These are phyloP conservation scores for Euleptes europaea DNA, from an alignment of 2,113 vertebrate species.

Conservation along the genomic window DNA sequence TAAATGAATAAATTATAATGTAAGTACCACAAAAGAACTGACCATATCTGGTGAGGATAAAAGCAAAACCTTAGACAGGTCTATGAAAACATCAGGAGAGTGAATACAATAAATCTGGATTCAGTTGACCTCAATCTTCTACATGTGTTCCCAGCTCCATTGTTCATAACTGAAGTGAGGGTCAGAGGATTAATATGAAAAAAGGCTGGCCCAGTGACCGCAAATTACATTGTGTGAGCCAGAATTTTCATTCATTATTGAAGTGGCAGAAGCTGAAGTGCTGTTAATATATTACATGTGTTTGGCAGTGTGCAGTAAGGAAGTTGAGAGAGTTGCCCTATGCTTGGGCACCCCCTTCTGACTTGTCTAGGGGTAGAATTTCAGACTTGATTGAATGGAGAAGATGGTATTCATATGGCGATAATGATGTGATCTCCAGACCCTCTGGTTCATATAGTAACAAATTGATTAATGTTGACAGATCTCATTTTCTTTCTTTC, in stretches of 20 bases:
- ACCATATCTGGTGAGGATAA: not conserved
- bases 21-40: not conserved
- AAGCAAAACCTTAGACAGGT: not conserved
- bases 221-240: constrained; percentile 42
- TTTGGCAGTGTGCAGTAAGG: not conserved
- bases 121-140: constrained; percentile 33
- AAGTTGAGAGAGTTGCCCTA: not conserved
- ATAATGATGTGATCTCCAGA: not conserved
- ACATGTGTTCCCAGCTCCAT: constrained; percentile 18
- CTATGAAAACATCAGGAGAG: constrained; percentile 12
- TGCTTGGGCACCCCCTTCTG: constrained; percentile 40
- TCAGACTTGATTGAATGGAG: not conserved
- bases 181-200: constrained; percentile 48
- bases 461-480: not conserved
- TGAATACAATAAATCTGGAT: constrained; percentile 18
- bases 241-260: constrained; percentile 39
- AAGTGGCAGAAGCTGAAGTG: constrained; percentile 35
- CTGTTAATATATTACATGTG: not conserved
- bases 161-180: constrained; percentile 38
- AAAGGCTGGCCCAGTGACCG: constrained; percentile 36
- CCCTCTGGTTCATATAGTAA: not conserved
- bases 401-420: not conserved
- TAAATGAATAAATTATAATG: constrained; percentile 1
- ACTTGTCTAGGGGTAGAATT: not conserved
- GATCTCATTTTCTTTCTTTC: no score